A percentile compares a stretch with the other conserved stretches of the same genome.
Conservation (phyloP, 2,113 vertebrate genomes). For the Eulacestoma nigropectus region DNA sequence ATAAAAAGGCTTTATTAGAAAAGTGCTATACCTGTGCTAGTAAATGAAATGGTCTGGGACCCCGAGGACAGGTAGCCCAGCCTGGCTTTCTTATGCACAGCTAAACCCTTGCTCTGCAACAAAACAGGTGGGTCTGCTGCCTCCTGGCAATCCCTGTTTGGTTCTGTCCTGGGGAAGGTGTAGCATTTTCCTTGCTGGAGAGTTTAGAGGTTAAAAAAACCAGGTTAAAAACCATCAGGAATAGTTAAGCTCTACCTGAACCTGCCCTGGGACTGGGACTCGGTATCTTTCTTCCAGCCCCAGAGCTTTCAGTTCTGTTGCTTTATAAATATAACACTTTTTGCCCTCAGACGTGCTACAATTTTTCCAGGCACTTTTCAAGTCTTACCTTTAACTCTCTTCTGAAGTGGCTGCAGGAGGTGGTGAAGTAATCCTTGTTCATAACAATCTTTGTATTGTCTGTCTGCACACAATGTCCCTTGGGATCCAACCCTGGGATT, state of each 20-base stretch:
- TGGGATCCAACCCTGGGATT: neutral
- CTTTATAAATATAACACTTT: slow-evolving; percentile 9
- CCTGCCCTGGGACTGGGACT: neutral
- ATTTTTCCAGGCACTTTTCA: slow-evolving; percentile 26
- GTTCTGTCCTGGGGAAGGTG: neutral
- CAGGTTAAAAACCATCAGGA: neutral
- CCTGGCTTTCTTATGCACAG: neutral
- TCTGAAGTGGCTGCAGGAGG: slow-evolving; percentile 38
- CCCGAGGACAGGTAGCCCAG: neutral
- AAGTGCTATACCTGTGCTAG: neutral
- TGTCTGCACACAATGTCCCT: slow-evolving; percentile 51
- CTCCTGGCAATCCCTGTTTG: neutral
- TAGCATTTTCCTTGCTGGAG: neutral
- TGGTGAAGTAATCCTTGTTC: slow-evolving; percentile 58
- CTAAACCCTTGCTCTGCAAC: neutral
- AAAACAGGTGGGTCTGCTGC: neutral
- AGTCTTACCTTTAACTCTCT: slow-evolving; percentile 24
- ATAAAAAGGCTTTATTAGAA: neutral
- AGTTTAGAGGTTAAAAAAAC: neutral
- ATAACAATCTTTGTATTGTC: slow-evolving; percentile 39
- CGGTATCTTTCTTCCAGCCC: neutral
- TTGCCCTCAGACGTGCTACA: neutral
- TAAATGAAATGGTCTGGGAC: neutral
- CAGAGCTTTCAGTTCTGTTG: neutral
- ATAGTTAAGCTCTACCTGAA: neutral